These are phyloP conservation scores for Gnathonemus longibarbis DNA, from an alignment of 2,113 vertebrate species.

Conservation along the genomic window DNA sequence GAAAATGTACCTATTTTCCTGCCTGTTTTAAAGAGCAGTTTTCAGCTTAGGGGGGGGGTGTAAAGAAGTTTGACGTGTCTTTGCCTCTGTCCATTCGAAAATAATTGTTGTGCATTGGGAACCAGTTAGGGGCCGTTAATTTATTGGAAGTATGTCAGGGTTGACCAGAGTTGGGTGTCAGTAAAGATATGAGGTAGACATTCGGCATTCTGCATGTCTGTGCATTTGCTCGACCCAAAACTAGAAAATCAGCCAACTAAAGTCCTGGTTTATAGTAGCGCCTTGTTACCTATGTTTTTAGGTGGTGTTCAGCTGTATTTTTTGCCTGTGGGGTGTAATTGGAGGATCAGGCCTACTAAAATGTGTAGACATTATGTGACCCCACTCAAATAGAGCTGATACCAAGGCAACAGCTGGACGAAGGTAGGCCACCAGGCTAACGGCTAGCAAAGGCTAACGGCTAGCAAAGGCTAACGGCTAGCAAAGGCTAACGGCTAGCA, in stretches of 20 bases:
- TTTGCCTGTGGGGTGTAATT: background rate
- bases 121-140: background rate
- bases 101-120: background rate
- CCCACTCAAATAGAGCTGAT: background rate
- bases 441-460: background rate
- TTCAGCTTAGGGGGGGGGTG: background rate
- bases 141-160: background rate
- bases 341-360: background rate
- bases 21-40: slow-evolving; percentile 15
- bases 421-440: background rate
- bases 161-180: background rate
- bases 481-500: background rate
- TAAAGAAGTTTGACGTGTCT: background rate
- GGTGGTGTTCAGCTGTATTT: background rate
- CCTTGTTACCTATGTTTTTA: background rate
- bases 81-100: background rate
- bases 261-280: background rate
- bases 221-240: background rate
- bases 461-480: background rate
- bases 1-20: background rate
- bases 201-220: background rate
- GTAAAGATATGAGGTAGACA: background rate
- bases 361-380: background rate
- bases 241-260: background rate
- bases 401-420: background rate